phyloP scores from a whole-genome alignment of 1,140 invertebrate genomes.

The Drosophila paulistorum region DNA sequence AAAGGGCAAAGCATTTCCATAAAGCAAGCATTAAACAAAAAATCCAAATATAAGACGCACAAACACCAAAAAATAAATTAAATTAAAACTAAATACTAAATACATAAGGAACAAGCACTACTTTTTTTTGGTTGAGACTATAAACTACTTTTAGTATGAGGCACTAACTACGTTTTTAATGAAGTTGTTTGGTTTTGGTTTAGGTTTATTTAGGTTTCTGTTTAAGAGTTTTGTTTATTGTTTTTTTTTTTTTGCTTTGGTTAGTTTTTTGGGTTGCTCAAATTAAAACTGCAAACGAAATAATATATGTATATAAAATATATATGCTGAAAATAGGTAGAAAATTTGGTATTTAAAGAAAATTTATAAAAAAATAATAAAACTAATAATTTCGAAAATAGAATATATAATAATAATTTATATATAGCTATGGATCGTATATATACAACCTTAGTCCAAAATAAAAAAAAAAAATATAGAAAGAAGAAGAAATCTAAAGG shows the following conservation, averaged over 20 bases:
- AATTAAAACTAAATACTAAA: slow-evolving; percentile 40
- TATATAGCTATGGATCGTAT: slow-evolving; percentile 22
- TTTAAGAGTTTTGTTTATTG: slow-evolving; percentile 37
- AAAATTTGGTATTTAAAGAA: slow-evolving; percentile 75
- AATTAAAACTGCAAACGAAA: slow-evolving; percentile 78
- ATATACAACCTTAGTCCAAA: slow-evolving; percentile 46
- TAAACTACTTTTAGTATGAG: slow-evolving; percentile 66
- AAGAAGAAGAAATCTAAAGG: slow-evolving; percentile 19
- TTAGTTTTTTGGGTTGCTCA: slow-evolving; percentile 52
- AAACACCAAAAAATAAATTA: slow-evolving; percentile 53
- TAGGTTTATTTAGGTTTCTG: slow-evolving; percentile 35
- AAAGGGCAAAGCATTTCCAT: slow-evolving; percentile 33
- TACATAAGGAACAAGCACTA: slow-evolving; percentile 56
- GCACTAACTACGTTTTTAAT: slow-evolving; percentile 74
- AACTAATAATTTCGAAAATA: slow-evolving; percentile 46
- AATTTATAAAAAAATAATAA: slow-evolving; percentile 48
- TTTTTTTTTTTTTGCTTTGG: slow-evolving; percentile 34
- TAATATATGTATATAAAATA: slow-evolving; percentile 64
- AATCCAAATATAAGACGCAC: slow-evolving; percentile 58
- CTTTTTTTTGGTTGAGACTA: slow-evolving; percentile 44
- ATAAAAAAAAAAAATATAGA: slow-evolving; percentile 21
- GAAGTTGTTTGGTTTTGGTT: slow-evolving; percentile 40
- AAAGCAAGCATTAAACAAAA: slow-evolving; percentile 50
- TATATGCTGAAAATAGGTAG: slow-evolving; percentile 80
- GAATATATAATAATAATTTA: slow-evolving; percentile 6